Evolutionary conservation across 2,888 invertebrate species (phyloP).

Genomic region (Campoplex capitator): DNA sequence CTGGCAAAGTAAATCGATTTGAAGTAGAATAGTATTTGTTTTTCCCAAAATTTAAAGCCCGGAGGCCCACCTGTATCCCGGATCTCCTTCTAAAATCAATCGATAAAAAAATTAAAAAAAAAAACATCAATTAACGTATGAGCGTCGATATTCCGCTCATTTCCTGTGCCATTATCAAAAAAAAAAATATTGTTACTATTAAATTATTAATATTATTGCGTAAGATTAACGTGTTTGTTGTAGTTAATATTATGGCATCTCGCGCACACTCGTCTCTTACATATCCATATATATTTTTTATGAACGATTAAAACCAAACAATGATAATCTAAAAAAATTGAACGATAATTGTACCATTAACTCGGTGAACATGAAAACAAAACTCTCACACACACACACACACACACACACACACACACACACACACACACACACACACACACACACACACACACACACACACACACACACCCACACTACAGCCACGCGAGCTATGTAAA

Average conservation of each 20-base stretch:
- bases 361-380: conserved; percentile 17
- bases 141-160: conserved; percentile 52
- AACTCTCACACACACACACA: background rate
- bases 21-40: background rate
- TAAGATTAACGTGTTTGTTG: conserved; percentile 64
- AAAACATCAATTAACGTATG: conserved; percentile 16
- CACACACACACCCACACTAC: background rate
- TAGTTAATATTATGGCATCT: conserved; percentile 59
- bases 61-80: background rate
- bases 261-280: conserved; percentile 64
- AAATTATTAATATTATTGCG: conserved; percentile 58
- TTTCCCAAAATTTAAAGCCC: background rate
- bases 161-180: conserved; percentile 61
- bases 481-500: conserved; percentile 36
- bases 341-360: background rate
- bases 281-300: conserved; percentile 65
- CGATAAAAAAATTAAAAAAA: conserved; percentile 1
- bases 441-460: background rate
- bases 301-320: conserved; percentile 36
- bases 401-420: background rate
- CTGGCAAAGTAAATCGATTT: background rate
- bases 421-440: background rate
- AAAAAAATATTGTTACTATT: conserved; percentile 53
- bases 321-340: conserved; percentile 23
- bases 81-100: background rate